Conservation (phyloP, 2,797 vertebrate genomes). For the Centroberyx gerrardi region DNA sequence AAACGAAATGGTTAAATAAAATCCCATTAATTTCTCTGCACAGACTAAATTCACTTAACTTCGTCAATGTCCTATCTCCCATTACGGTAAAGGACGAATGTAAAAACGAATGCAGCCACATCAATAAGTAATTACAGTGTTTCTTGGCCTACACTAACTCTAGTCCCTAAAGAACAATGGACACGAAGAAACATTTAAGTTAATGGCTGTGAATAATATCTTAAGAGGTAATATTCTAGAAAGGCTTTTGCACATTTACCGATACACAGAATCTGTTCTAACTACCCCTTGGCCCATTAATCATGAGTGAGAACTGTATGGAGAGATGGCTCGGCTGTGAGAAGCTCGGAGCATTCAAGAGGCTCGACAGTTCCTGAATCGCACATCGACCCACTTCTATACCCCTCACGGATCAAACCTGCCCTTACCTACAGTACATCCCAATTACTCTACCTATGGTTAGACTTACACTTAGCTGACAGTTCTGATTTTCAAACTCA, state of each 20-base stretch:
- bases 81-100: constrained; percentile 61
- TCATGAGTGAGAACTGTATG: constrained; percentile 10
- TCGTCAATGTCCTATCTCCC: constrained; percentile 14
- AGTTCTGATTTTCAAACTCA: constrained; percentile 32
- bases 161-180: constrained; percentile 78
- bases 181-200: constrained; percentile 60
- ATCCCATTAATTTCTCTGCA: constrained; percentile 3
- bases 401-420: constrained; percentile 14
- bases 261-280: constrained; percentile 12
- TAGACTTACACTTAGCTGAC: neutral
- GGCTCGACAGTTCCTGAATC: constrained; percentile 13
- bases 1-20: constrained; percentile 14
- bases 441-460: neutral
- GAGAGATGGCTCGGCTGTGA: neutral
- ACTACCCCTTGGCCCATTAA: constrained; percentile 20
- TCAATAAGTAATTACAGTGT: constrained; percentile 86
- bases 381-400: neutral
- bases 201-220: constrained; percentile 50
- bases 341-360: neutral
- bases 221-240: constrained; percentile 31
- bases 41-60: constrained; percentile 14
- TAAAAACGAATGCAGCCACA: constrained; percentile 78
- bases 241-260: constrained; percentile 8
- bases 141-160: constrained; percentile 69
- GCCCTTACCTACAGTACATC: neutral